Conservation (phyloP, 2,113 vertebrate genomes). For the Melanerpes aurifrons region DNA sequence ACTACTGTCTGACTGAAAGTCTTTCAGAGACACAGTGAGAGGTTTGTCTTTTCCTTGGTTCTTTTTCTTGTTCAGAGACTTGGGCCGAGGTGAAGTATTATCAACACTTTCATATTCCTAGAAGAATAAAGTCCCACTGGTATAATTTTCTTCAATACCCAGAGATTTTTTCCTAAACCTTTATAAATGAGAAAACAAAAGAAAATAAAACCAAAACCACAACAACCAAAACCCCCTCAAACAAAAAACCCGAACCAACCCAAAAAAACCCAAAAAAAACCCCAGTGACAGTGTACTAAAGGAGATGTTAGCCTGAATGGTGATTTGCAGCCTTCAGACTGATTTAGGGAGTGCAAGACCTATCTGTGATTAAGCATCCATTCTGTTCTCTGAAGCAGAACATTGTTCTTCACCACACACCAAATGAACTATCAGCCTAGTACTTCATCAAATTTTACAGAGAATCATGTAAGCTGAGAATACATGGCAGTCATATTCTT, state of each 20-base stretch:
- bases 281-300: neutral
- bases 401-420: neutral
- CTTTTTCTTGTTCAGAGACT: constrained; percentile 87
- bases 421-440: neutral
- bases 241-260: too few relatives aligned
- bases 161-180: neutral
- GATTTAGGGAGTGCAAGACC: neutral
- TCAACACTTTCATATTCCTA: constrained; percentile 80
- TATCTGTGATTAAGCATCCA: neutral
- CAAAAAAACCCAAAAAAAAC: too few relatives aligned
- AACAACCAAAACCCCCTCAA: too few relatives aligned
- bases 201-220: too few relatives aligned
- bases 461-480: neutral
- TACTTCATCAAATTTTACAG: neutral
- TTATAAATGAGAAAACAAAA: neutral
- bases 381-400: neutral
- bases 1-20: constrained; percentile 89
- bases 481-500: neutral
- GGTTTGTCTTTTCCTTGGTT: constrained; percentile 92
- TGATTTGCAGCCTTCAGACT: neutral
- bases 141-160: constrained; percentile 26
- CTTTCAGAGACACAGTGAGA: constrained; percentile 89
- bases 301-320: neutral
- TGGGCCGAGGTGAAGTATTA: constrained; percentile 81
- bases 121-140: constrained; percentile 47